phyloP scores from a whole-genome alignment of 2,113 vertebrate species.

The Nesogale talazaci region DNA sequence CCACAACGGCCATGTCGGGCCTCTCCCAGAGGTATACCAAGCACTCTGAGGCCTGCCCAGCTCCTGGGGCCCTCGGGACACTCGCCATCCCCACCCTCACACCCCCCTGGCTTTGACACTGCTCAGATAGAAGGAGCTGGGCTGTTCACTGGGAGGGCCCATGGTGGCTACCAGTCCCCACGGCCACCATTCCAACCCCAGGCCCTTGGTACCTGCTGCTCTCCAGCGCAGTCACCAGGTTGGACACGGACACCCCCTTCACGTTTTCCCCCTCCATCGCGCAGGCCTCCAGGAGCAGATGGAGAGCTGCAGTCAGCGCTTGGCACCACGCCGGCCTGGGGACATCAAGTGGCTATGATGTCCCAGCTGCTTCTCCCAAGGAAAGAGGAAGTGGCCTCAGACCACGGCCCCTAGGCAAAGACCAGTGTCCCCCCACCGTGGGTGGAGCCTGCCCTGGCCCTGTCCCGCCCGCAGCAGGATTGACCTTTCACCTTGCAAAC shows the following conservation, averaged over 20 bases:
- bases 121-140: not conserved
- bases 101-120: too few relatives aligned
- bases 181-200: not conserved
- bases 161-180: not conserved
- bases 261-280: constrained; percentile 69
- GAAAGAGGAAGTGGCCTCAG: constrained; percentile 67
- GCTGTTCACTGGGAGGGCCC: not conserved
- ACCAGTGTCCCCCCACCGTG: not conserved
- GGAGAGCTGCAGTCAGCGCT: not conserved
- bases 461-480: not conserved
- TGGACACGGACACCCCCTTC: constrained; percentile 51
- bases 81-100: not conserved
- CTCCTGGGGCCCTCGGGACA: not conserved
- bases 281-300: not conserved
- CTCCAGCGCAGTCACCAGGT: constrained; percentile 80
- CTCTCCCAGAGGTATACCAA: not conserved
- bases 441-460: constrained; percentile 22
- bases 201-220: constrained; percentile 77
- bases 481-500: not conserved
- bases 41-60: not conserved
- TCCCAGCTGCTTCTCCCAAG: not conserved
- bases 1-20: not conserved
- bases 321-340: not conserved
- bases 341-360: not conserved
- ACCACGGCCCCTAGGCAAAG: constrained; percentile 3